Conservation (phyloP, 2,888 invertebrate species). For the Sphaeridia pumilis region DNA sequence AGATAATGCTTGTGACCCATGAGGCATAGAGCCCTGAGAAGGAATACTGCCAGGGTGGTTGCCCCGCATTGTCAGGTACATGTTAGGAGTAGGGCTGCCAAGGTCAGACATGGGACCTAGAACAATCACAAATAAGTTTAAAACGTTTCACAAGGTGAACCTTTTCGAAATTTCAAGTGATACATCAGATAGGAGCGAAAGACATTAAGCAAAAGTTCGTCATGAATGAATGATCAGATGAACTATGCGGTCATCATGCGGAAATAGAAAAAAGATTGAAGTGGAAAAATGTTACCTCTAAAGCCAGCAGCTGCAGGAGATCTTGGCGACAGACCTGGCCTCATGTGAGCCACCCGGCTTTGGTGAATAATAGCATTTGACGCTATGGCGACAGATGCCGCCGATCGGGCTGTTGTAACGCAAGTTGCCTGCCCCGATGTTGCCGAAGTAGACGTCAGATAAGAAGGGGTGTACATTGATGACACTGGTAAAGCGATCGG, state of each 20-base stretch:
- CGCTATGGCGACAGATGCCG: slow-evolving; percentile 16
- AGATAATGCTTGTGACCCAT: slow-evolving; percentile 21
- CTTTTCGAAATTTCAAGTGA: no score
- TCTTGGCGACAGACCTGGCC: slow-evolving; percentile 45
- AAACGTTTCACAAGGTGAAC: no score
- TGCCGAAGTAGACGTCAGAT: slow-evolving; percentile 23
- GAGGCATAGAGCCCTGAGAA: slow-evolving; percentile 10
- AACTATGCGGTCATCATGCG: slow-evolving; percentile 6
- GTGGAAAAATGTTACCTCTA: slow-evolving; percentile 22
- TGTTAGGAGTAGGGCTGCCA: slow-evolving; percentile 33
- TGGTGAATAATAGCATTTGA: slow-evolving; percentile 16
- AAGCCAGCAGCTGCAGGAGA: slow-evolving; percentile 40
- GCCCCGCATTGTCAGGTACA: slow-evolving; percentile 35
- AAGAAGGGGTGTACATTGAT: slow-evolving; percentile 57
- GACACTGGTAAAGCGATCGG: slow-evolving; percentile 60
- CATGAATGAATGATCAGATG: background rate
- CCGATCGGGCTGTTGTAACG: slow-evolving; percentile 13
- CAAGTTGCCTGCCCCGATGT: background rate
- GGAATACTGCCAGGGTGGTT: slow-evolving; percentile 16
- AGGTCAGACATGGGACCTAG: slow-evolving; percentile 32
- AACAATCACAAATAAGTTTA: background rate
- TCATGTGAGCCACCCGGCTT: slow-evolving; percentile 38
- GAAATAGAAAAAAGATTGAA: background rate
- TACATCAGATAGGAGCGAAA: slow-evolving; percentile 5
- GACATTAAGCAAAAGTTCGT: background rate